These are phyloP conservation scores for Anthoscopus minutus DNA, from an alignment of 2,113 vertebrate genomes.

Conservation along the genomic window DNA sequence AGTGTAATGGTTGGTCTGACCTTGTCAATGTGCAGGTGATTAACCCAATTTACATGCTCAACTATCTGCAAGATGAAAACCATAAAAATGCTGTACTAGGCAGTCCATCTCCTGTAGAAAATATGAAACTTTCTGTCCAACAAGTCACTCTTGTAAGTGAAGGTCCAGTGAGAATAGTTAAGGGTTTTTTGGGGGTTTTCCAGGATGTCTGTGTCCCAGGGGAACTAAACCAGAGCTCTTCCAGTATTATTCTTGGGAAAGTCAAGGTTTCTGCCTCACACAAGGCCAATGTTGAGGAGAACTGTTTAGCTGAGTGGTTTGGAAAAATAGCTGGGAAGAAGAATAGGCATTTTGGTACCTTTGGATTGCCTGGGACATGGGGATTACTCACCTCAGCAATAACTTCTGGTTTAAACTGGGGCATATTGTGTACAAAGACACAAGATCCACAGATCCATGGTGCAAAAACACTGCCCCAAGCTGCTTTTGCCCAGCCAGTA, in stretches of 20 bases:
- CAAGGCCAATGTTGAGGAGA: not conserved
- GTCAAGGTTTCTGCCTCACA: not conserved
- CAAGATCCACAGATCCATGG: slow-evolving; percentile 79
- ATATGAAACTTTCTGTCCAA: not conserved
- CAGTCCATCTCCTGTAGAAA: not conserved
- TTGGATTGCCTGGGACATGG: not conserved
- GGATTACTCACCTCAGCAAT: not conserved
- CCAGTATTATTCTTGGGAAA: not conserved
- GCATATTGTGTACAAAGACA: slow-evolving; percentile 73
- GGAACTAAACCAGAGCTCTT: not conserved
- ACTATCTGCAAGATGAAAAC: not conserved
- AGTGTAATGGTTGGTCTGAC: not conserved
- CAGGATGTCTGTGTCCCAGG: not conserved
- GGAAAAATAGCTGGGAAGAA: not conserved
- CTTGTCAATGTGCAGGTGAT: not conserved
- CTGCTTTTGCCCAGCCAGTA: slow-evolving; percentile 80
- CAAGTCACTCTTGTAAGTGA: not conserved
- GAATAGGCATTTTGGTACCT: not conserved
- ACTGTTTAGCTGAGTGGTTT: not conserved
- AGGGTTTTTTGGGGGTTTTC: not conserved
- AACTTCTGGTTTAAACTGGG: slow-evolving; percentile 62
- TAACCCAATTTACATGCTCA: not conserved
- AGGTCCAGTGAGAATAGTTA: not conserved
- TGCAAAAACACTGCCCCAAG: slow-evolving; percentile 73
- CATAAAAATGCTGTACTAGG: not conserved